Base-by-base conservation (phyloP, 2,113 vertebrate genomes). In the Pitta sordida region DNA sequence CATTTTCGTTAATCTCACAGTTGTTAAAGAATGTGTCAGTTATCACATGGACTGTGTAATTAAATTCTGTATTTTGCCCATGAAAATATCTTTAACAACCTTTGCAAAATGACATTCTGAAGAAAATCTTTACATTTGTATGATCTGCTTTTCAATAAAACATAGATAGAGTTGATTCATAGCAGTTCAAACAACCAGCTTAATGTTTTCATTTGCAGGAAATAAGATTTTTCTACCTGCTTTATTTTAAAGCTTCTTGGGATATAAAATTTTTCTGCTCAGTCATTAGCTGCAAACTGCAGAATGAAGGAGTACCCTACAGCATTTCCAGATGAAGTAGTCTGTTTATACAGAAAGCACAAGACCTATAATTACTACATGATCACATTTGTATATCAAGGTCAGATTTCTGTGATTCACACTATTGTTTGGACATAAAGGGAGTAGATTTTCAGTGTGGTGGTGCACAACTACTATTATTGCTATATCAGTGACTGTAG, bases 391-490 rank as follows among this genome's bases (percentile, higher is more conserved):
- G 92, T 96, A 67, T 63, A 95, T 92, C 96, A 91, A 94, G 97
- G 96, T 97, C 96, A 97, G 91, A 95, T 96, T 92, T 96, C 71
- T 79, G 94, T 94, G 96, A 96, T 96, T 96, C 96, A 94, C 13
- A 0, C 92, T 87, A 96, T 94, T 96, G 95, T 97, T 96, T 91
- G 88, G 91, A 94, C 87, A 96, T 93, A 95, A 97, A 96, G 93
- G 83, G 94, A 96, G 94, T 88, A 95, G 86, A 91, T 95, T 94
- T 96, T 96, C 82, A 95, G 90, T 89, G 51, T 74, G 67, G 36
- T 86, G 84, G 92, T 90, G 84, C 69, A 70, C 91, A 95, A 85
- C 93, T 73, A 79, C 93, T 90, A 94, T 95, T 95, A 94, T 96
- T 94, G 93, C 59, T 90, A 52, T 59, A 96, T 88, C 91, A 93